Percentiles rank a stretch among this genome's conserved stretches.
These are phyloP conservation scores for Gryllus longicercus DNA, from an alignment of 2,888 invertebrate species.

Conservation along the genomic window DNA sequence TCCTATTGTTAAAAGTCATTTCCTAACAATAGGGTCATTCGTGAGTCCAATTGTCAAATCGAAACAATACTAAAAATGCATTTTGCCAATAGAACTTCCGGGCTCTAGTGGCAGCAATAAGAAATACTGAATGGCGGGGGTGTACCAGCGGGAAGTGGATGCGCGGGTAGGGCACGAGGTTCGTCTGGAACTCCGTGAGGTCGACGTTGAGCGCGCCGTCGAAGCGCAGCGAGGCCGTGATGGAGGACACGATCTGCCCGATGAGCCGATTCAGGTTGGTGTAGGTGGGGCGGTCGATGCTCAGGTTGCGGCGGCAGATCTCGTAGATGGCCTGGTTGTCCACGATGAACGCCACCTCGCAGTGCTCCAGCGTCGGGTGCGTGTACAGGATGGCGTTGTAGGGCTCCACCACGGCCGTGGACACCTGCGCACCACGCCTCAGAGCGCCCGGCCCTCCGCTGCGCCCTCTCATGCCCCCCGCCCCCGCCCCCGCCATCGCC, in stretches of 20 bases:
- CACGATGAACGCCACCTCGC: conserved; percentile 46
- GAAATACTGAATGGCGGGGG: not conserved
- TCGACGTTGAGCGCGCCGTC: conserved; percentile 72
- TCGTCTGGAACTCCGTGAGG: conserved; percentile 61
- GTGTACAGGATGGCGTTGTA: conserved; percentile 47
- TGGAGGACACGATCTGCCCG: conserved; percentile 46
- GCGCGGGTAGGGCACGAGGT: conserved; percentile 85
- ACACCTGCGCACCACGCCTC: conserved; percentile 45
- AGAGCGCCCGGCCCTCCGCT: too few relatives aligned
- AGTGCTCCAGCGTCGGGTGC: conserved; percentile 46
- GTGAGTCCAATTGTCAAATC: too few relatives aligned
- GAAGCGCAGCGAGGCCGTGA: conserved; percentile 82
- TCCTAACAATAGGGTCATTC: too few relatives aligned
- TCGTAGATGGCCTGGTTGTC: conserved; percentile 46
- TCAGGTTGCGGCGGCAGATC: conserved; percentile 60
- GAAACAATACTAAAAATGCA: too few relatives aligned
- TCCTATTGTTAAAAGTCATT: too few relatives aligned
- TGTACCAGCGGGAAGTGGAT: conserved; percentile 74
- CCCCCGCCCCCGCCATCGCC: too few relatives aligned
- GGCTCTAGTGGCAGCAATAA: not conserved
- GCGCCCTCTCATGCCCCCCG: too few relatives aligned
- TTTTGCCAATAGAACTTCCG: not conserved
- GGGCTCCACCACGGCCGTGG: conserved; percentile 46
- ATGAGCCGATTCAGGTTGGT: conserved; percentile 53
- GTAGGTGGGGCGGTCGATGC: conserved; percentile 37